Percentiles rank a stretch among this genome's conserved stretches.
phyloP scores from a whole-genome alignment of 2,888 invertebrate species.

The Pyrrhosoma nymphula region DNA sequence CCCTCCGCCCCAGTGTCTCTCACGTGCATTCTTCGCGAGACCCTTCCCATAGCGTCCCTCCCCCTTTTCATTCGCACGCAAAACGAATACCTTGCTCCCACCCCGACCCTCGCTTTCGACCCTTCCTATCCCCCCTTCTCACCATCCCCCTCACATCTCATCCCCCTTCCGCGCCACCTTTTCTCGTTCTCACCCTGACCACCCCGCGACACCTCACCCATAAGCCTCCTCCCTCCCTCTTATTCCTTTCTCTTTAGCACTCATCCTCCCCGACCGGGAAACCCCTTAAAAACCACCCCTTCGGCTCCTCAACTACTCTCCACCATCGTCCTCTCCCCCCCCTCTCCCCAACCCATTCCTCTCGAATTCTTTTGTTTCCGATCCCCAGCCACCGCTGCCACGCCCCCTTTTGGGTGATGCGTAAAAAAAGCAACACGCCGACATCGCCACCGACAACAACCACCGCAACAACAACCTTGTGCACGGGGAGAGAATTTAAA shows the following conservation, averaged over 20 bases:
- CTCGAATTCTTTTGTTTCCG: constrained; percentile 56
- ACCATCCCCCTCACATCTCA: background rate
- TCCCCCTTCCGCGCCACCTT: background rate
- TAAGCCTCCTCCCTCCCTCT: too few relatives aligned
- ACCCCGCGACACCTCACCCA: background rate
- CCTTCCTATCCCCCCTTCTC: background rate
- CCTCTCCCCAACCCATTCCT: background rate
- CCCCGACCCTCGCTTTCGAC: background rate
- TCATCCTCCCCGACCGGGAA: background rate
- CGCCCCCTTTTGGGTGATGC: background rate
- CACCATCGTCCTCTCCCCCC: background rate
- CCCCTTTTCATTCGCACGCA: background rate
- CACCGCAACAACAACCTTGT: background rate
- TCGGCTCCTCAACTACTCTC: background rate
- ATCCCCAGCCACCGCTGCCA: background rate
- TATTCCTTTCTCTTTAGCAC: too few relatives aligned
- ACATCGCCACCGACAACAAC: background rate
- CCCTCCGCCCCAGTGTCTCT: background rate
- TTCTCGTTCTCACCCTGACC: constrained; percentile 19
- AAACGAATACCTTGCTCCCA: background rate
- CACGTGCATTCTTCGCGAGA: background rate
- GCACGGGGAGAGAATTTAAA: background rate
- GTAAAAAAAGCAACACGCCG: background rate
- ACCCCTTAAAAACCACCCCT: background rate
- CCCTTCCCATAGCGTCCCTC: background rate